A percentile compares a stretch with the other conserved stretches of the same genome.
These are phyloP conservation scores for Drosophila ezoana DNA, from an alignment of 2,888 invertebrate species.

Conservation along the genomic window DNA sequence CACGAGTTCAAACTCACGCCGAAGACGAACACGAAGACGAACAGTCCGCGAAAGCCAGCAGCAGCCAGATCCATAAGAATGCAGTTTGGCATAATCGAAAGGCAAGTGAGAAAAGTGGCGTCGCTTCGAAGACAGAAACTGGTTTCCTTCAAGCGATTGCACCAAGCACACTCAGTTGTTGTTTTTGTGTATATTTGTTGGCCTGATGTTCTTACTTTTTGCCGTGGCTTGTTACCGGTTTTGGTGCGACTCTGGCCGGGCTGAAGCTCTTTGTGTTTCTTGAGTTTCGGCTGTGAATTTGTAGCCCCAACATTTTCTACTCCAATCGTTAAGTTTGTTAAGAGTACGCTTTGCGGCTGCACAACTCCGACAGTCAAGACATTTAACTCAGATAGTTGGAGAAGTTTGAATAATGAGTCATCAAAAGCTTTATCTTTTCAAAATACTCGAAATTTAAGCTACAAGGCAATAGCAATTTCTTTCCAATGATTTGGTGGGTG, in stretches of 20 bases:
- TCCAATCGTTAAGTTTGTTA: constrained; percentile 6
- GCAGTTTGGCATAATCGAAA: constrained; percentile 80
- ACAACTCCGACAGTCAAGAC: too few species aligned
- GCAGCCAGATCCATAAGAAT: constrained; percentile 62
- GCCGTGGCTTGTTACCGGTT: constrained; percentile 72
- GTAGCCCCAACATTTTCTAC: constrained; percentile 18
- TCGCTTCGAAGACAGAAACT: constrained; percentile 32
- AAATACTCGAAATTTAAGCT: too few species aligned
- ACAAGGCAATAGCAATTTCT: neutral
- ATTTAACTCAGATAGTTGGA: neutral
- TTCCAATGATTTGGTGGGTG: too few species aligned
- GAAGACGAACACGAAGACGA: constrained; percentile 33
- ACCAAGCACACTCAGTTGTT: constrained; percentile 28
- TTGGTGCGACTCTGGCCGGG: constrained; percentile 29
- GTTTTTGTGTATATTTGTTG: constrained; percentile 14
- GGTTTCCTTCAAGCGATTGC: constrained; percentile 38
- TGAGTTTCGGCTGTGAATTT: constrained; percentile 25
- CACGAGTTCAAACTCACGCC: constrained; percentile 31
- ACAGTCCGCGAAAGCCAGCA: constrained; percentile 45
- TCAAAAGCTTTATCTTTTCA: neutral
- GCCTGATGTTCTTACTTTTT: constrained; percentile 70
- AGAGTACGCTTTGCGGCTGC: neutral
- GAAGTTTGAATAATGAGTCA: constrained; percentile 1
- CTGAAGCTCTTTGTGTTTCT: constrained; percentile 34
- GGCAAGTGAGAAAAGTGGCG: constrained; percentile 73